Base-by-base conservation (phyloP, 2,797 vertebrate species). In the Rhodeus uyekii region DNA sequence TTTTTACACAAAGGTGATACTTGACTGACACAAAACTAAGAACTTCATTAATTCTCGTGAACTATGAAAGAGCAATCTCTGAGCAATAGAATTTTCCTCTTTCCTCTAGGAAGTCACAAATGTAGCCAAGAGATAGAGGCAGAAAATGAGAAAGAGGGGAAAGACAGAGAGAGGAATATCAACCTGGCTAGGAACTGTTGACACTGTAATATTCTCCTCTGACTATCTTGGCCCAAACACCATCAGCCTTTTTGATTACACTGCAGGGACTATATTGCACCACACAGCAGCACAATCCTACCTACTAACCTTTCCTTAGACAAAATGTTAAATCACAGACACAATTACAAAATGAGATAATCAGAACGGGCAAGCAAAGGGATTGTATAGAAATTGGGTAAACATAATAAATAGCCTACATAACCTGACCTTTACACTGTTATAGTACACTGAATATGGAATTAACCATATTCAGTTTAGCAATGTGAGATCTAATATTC, bases 151-250 rank as follows among this genome's bases (percentile, higher is more conserved):
- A 83, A 72, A 38, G 65, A 71, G n/a, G n/a, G 12, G n/a, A n/a
- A n/a, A 69, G 55, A 32, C 3, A 80, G 8, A 72, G 67, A 87
- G 88, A 85, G 84, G 87, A 92, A 84, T 88, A 90, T 88, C 86
- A 91, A 85, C n/a, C 22, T 29, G 80, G 60, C 61, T 67, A 29
- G 44, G 61, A 67, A 76, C 69, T 53, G 68, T 81, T 81, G 69
- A 81, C 72, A 76, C 48, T 68, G 72, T 67, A 76, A 82, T 76
- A 82, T 82, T 82, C 79, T 73, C 34, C 60, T 71, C 79, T 39
- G 79, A 81, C 58, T 73, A 53, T 81, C 68, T 81, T 42, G 60
- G 69, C 60, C 79, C 60, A 73, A 81, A 74, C 79, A 73, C 79
- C 58, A 81, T 81, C 80, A 55, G 72, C 71, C 58, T 64, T 68